Percentiles rank a stretch among this genome's conserved stretches.
These are phyloP conservation scores for Achlya flavicornis DNA, from an alignment of 2,888 invertebrate species.

Conservation along the genomic window DNA sequence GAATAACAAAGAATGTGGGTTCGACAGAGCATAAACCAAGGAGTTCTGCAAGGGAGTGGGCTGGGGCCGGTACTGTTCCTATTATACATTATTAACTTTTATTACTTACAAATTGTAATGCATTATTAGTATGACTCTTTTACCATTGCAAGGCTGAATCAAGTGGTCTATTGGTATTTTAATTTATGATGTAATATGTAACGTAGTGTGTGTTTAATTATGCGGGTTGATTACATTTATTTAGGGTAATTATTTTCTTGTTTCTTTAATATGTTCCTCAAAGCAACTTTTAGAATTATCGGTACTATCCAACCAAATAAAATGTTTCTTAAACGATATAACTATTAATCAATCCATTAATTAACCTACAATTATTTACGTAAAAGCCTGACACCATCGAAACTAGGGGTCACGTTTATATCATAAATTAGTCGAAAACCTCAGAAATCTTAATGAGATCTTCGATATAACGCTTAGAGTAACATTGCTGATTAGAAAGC, in stretches of 20 bases:
- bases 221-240: too few species aligned
- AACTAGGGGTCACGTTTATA: conserved; percentile 40
- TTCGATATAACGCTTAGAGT: conserved; percentile 31
- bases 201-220: too few species aligned
- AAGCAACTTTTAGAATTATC: too few species aligned
- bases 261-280: too few species aligned
- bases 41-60: not conserved
- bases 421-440: conserved; percentile 47
- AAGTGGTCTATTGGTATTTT: too few species aligned
- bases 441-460: conserved; percentile 52
- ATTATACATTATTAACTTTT: not conserved
- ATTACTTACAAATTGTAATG: not conserved
- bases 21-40: not conserved
- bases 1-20: not conserved
- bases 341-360: not conserved
- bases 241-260: not conserved
- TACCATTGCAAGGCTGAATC: too few species aligned
- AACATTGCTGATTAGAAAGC: conserved; percentile 22
- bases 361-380: conserved; percentile 21
- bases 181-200: too few species aligned
- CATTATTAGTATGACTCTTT: not conserved
- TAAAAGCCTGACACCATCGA: conserved; percentile 35
- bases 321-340: too few species aligned
- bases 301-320: too few species aligned
- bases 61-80: not conserved